phyloP scores from a whole-genome alignment of 2,888 invertebrate species.

The Watsonalla cultraria region DNA sequence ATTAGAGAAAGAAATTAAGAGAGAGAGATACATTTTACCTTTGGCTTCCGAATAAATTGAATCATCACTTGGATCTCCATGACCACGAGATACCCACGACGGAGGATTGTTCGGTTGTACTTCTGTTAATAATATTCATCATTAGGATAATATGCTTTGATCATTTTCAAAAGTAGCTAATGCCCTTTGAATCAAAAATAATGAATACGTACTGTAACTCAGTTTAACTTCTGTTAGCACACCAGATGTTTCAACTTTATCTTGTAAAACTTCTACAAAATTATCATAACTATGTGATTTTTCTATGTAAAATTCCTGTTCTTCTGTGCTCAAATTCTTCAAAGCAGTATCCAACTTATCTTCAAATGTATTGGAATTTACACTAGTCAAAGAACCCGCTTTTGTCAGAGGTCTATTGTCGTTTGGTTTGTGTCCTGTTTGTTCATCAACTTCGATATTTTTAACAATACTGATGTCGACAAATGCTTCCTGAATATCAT shows the following conservation, averaged over 20 bases:
- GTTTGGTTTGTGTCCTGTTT: background rate
- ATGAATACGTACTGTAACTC: slow-evolving; percentile 29
- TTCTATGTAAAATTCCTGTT: background rate
- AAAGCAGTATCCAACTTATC: background rate
- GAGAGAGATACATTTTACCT: slow-evolving; percentile 5
- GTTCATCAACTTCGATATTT: background rate
- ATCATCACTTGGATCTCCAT: slow-evolving; percentile 25
- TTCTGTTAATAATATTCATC: slow-evolving; percentile 14
- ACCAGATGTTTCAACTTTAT: slow-evolving; percentile 4
- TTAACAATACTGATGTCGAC: too few species aligned
- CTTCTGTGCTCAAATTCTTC: background rate
- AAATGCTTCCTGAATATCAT: too few species aligned
- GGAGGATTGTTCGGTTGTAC: slow-evolving; percentile 30
- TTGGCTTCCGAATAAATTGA: slow-evolving; percentile 5
- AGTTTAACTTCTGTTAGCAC: slow-evolving; percentile 16
- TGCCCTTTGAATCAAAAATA: too few species aligned
- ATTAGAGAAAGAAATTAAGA: too few species aligned
- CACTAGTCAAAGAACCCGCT: background rate
- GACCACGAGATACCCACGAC: slow-evolving; percentile 22
- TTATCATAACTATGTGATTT: background rate
- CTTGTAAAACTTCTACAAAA: background rate
- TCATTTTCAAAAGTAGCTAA: too few species aligned
- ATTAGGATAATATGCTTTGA: background rate
- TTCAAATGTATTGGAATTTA: background rate
- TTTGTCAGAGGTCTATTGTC: background rate